Base-by-base conservation (phyloP, 2,888 invertebrate species). In the Caenorhabditis sp. region DNA sequence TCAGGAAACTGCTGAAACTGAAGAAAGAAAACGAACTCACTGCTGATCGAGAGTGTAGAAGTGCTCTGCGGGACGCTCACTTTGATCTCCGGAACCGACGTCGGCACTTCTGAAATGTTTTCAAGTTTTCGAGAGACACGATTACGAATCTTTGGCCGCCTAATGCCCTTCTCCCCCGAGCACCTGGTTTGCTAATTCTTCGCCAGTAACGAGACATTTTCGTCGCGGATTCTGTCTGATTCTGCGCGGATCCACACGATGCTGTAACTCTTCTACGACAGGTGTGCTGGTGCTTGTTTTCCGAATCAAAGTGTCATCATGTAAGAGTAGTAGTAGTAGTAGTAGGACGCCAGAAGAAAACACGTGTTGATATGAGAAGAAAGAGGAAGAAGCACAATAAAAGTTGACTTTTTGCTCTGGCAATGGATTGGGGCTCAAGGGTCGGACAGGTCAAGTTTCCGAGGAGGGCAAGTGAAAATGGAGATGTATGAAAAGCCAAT, bases 41-140 rank as follows among this genome's bases (percentile, higher is more conserved):
- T 79, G 52, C 77, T 72, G 35, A 81, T 79, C 27, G 74, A 71
- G 46, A 81, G 37, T 17, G 75, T 70, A 13, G 81, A 81, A 20
- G 71, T 61, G 61, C 81, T 81, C 45, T 79, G 72, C 43, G 81
- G 78, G 24, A 81, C 66, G 46, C 71, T 78, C 46, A 81, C 73
- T 48, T 78, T 74, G 59, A 81, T 81, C 55, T 81, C 79, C 13
- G 81, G 81, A 11, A 81, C 77, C 22, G 75, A 56, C 17, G 81
- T 81, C 37, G 81, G 81, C 35, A 81, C 81, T 55, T 79, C 81
- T 81, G 77, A 50, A 81, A 79, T 50, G 9, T 35, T 35, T 35
- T 35, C 35, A 35, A n/a, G n/a, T n/a, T n/a, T n/a, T 41, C 24
- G 15, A 39, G 11, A 45, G 55, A 65, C 43, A 37, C 22, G 53